Evolutionary conservation across 2,888 invertebrate species (phyloP), one percentile per base, ranked within the genome.

Genomic region (Amorpha juglandis): DNA sequence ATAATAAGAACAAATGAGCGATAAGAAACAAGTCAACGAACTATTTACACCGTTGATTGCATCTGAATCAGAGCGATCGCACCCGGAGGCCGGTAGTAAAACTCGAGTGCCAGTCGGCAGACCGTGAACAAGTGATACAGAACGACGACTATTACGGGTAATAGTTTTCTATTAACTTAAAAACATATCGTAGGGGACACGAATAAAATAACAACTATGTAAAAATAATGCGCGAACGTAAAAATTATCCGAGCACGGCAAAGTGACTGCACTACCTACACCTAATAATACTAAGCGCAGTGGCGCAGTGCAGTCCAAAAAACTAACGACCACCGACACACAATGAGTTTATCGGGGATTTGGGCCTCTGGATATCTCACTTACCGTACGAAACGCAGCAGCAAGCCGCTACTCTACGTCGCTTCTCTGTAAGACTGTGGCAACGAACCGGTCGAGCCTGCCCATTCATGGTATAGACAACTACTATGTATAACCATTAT

Each of bases 41-140:
- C 58, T 62, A 67, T 69, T 71, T 71, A 72, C 64, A 74, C 68
- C 75, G 74, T 68, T 71, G 72, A 75, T 74, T 74, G 70, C 69
- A 62, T 53, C 64, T 76, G 82, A 81, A 82, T 78, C 76, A 80
- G 81, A 82, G 77, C 82, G 77, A 42, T 75, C 66, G 68, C 48
- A 48, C 64, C 67, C 63, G 27, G 27, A 48, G 48, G 63, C 67
- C 63, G 65, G 65, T 71, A 70, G 73, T 73, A 63, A 52, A 63
- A 50, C 62, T 63, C 16, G 64, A 68, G 68, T 75, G 70, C 73
- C 75, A 73, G 67, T 71, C 76, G 68, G 8, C 51, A 70, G 73
- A 75, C 72, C 79, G 75, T 80, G 66, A 78, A 76, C 63, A 63
- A 66, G 63, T 47, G 45, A 63, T 63, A 63, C 66, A 33, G 52